Conservation (phyloP, 2,797 vertebrate species). For the Helarctos malayanus region DNA sequence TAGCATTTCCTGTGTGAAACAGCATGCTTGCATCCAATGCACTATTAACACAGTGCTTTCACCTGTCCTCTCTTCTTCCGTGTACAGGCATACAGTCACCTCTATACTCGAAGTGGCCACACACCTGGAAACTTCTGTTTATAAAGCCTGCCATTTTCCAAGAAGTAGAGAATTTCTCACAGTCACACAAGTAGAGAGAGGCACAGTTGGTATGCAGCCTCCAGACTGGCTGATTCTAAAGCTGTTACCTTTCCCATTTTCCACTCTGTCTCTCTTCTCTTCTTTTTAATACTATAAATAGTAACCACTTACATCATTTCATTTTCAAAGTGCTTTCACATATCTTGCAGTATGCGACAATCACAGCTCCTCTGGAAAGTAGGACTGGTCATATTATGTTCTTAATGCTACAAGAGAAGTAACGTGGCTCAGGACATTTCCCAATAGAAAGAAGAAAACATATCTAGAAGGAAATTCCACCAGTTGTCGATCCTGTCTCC, state of each 20-base stretch:
- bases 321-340: constrained; percentile 16
- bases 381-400: constrained; percentile 22
- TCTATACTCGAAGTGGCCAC: not conserved
- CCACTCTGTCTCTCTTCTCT: not conserved
- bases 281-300: constrained; percentile 21
- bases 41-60: not conserved
- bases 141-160: not conserved
- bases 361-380: constrained; percentile 14
- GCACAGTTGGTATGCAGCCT: not conserved
- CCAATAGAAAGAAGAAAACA: not conserved
- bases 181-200: not conserved
- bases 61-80: not conserved
- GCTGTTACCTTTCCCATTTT: not conserved
- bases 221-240: not conserved
- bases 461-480: not conserved
- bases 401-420: not conserved
- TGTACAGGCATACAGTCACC: not conserved
- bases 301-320: not conserved
- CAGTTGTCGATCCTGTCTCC: not conserved
- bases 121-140: not conserved
- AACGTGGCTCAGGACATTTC: constrained; percentile 15
- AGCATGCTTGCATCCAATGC: not conserved
- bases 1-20: not conserved
- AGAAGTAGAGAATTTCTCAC: not conserved
- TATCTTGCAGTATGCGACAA: not conserved